Base-by-base conservation (phyloP, 2,113 vertebrate genomes). In the Oostethus manadensis region DNA sequence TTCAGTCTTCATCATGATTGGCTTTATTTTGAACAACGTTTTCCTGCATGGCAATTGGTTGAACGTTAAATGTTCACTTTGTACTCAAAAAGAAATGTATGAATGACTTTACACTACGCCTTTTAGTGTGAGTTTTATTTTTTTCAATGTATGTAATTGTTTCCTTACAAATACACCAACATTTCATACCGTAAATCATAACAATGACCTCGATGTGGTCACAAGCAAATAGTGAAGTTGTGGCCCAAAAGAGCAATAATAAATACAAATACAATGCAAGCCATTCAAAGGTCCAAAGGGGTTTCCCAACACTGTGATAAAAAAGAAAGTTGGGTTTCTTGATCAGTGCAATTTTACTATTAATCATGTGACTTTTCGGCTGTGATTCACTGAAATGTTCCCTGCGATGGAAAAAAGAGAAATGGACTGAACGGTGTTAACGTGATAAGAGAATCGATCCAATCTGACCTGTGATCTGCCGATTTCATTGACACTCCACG, bases 391-490 rank as follows among this genome's bases (percentile, higher is more conserved):
- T 21, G 20, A 6, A 22, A 14, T 50, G 13, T 22, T 50, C 6
- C 48, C 22, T 2, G 11, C 3, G n/a, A 47, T 47, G 13, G 47
- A 21, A 22, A 55, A 40, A 40, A 46, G 29, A 33, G 29, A 33
- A 33, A 33, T 4, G 51, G 14, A 61, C 65, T 3, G n/a, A 33
- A 54, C 14, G 58, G 43, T 45, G 60, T 40, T 22, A 14, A 50
- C 48, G 5, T 60, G 73, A 77, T 71, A 69, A 68, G 13, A 55
- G 46, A 66, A 66, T 42, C 66, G 68, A 78, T 70, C 74, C 62
- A 44, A 29, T 55, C 46, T 56, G 65, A 74, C 20, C 43, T 58
- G 49, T 44, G 18, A 56, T 71, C 69, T 48, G 51, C 21, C 66
- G 53, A 74, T 64, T 22, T 16, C 56, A 63, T 3, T 76, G 11